Base-by-base conservation (phyloP, 2,113 vertebrate genomes). In the Lophius piscatorius region DNA sequence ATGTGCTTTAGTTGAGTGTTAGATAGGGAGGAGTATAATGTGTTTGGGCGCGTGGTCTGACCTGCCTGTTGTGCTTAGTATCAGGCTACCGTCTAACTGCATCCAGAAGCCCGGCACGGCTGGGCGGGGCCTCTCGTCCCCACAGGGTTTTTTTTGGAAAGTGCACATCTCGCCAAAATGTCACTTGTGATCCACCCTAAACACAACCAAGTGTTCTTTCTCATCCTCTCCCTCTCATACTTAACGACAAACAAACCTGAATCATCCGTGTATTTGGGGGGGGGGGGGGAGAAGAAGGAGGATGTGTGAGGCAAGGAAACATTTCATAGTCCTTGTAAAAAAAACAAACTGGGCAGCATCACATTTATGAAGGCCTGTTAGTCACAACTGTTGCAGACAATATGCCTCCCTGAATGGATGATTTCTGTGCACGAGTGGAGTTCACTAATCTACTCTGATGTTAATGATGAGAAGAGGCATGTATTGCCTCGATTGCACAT, bases 161-260 rank as follows among this genome's bases (percentile, higher is more conserved):
- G 75, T 83, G 82, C 89, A 85, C 83, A 87, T 86, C 77, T 57
- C 63, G 65, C 81, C 71, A 71, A 81, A 89, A 87, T 87, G 86
- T 85, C 83, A 88, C 69, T 77, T 63, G 44, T 10, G 34, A 73
- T 47, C 48, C 42, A 56, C 67, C 59, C 41, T 76, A 70, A 75
- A 78, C 50, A 55, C 62, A 74, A 56, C 28, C 60, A 55, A 74
- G 48, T 46, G 26, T 38, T 70, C 42, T 45, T 38, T 59, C 52
- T 22, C 22, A 1, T 38, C 51, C 26, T 42, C 33, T 20, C 18
- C 8, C 24, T 67, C 8, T 34, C 17, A 11, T 48, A 31, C 18
- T 60, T 33, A 34, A 26, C 59, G 36, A 9, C 36, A 2, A 46
- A 13, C 31, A 16, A 57, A 70, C 70, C 58, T 66, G 42, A 67